Base-by-base conservation (phyloP, 2,113 vertebrate species). In the Gymnocephalus cernua region DNA sequence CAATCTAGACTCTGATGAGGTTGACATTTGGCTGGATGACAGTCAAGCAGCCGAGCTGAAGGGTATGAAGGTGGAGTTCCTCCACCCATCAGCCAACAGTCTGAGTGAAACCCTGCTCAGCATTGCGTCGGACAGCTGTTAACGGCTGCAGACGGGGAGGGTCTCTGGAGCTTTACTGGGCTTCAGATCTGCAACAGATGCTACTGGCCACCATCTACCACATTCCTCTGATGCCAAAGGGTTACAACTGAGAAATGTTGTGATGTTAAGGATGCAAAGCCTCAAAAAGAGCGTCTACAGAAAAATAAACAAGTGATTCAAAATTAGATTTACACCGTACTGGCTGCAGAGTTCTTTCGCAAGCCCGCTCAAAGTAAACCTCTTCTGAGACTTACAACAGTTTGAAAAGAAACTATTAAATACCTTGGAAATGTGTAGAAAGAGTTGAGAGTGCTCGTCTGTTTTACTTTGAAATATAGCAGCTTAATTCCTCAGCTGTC, bases 141-240 rank as follows among this genome's bases (percentile, higher is more conserved):
- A 67, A 68, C 65, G 53, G 23, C 74, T 69, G 78, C 62, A 63
- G 79, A 76, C 86, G 27, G 80, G 79, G 80, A 76, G 72, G 67
- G 53, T 80, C 86, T 83, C 66, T 69, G 71, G 77, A 77, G 84
- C 72, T 82, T 82, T 82, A 79, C 75, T 74, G 74, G 80, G 54
- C 76, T 71, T 89, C 86, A 86, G 73, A 90, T 81, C 87, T 27
- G 79, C 70, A 82, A 72, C 92, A 93, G 83, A 94, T 84, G 89
- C 83, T 56, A 80, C 47, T 44, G 53, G 45, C 61, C 56, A 65
- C 74, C 62, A 64, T 79, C 76, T 23, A 21, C 45, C 50, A 51
- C 86, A 89, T 92, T 90, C 83, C 83, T 81, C 78, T 41, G 61
- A 83, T 83, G 80, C 83, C 86, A 85, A 79, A 71, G 77, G 79